Conservation (phyloP, 2,797 vertebrate genomes). For the Hafferia zeledoni region DNA sequence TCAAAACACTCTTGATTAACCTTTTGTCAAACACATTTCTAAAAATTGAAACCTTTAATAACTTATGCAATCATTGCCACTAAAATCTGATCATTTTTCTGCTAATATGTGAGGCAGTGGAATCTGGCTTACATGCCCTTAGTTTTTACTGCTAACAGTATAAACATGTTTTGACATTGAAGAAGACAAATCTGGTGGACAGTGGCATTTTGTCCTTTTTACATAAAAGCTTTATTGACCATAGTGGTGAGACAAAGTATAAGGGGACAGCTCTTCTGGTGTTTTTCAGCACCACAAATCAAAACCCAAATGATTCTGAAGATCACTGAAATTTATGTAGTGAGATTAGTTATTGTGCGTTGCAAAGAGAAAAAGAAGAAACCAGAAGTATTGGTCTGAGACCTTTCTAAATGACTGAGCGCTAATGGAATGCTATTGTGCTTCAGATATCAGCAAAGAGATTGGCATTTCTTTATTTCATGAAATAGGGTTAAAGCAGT, state of each 20-base stretch:
- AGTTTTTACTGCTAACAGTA: not conserved
- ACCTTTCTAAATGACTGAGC: not conserved
- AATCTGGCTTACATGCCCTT: not conserved
- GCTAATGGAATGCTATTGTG: not conserved
- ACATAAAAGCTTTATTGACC: not conserved
- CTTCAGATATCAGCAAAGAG: not conserved
- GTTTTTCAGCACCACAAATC: not conserved
- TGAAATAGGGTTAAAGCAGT: not conserved
- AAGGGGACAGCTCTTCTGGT: not conserved
- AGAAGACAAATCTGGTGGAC: not conserved
- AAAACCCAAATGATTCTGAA: not conserved
- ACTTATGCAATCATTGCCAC: not conserved
- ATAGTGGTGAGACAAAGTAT: accelerated
- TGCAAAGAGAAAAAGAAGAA: not conserved
- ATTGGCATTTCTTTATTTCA: not conserved
- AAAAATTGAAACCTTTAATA: not conserved
- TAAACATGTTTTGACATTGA: not conserved
- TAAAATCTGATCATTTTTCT: not conserved
- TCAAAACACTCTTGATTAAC: not conserved
- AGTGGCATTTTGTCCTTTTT: not conserved
- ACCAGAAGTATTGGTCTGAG: not conserved
- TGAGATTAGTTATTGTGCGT: not conserved
- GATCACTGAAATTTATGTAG: not conserved
- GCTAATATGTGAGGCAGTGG: not conserved
- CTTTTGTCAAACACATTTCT: not conserved